These are phyloP conservation scores for Cosmorhoe ocellata DNA, from an alignment of 2,888 invertebrate genomes.

Conservation along the genomic window DNA sequence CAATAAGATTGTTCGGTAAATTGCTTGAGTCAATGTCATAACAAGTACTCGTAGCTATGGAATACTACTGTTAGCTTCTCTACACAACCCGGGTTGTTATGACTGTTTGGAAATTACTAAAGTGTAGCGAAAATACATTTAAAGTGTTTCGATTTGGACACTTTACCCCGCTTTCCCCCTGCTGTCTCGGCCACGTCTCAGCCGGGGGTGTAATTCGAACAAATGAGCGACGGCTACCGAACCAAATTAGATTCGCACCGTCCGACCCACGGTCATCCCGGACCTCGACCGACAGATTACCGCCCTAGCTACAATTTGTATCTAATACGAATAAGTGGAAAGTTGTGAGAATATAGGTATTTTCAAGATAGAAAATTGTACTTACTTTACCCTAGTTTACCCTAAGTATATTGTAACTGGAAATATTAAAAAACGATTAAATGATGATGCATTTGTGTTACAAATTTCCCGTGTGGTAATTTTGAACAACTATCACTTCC, in stretches of 20 bases:
- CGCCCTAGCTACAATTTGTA: conserved; percentile 51
- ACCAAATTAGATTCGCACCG: conserved; percentile 85
- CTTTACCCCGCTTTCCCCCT: conserved; percentile 15
- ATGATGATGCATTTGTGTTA: too few relatives aligned
- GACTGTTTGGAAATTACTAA: conserved; percentile 1
- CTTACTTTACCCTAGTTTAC: too few relatives aligned
- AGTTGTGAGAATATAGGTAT: conserved; percentile 14
- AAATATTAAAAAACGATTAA: too few relatives aligned
- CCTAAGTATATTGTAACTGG: too few relatives aligned
- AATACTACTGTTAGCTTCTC: too few relatives aligned
- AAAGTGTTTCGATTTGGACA: conserved; percentile 29
- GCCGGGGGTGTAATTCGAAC: conserved; percentile 68
- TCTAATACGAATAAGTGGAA: conserved; percentile 33
- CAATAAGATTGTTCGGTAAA: too few relatives aligned
- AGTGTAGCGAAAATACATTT: conserved; percentile 11
- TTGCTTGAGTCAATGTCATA: too few relatives aligned
- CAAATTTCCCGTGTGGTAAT: too few relatives aligned
- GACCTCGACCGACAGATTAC: conserved; percentile 54
- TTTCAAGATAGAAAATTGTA: background rate
- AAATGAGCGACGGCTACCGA: conserved; percentile 85
- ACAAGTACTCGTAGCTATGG: too few relatives aligned
- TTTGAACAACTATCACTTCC: too few relatives aligned
- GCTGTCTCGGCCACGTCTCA: conserved; percentile 42
- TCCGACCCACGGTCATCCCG: conserved; percentile 40
- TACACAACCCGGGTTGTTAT: background rate